These are phyloP conservation scores for Ciona savignyi DNA, from an alignment of 23 tunicate species.

Conservation along the genomic window DNA sequence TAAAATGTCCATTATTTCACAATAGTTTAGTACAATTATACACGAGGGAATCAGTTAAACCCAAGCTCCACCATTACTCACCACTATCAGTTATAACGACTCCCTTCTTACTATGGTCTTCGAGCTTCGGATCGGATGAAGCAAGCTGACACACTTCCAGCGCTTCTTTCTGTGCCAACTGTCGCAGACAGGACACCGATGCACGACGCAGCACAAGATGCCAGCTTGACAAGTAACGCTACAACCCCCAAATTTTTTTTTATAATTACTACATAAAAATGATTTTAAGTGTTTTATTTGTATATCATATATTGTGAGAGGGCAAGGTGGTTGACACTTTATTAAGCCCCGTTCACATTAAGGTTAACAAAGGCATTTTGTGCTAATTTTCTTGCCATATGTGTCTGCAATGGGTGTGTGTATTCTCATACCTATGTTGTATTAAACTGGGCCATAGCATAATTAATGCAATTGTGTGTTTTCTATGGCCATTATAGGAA, in stretches of 20 bases:
- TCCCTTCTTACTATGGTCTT: conserved; percentile 26
- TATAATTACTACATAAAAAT: not conserved
- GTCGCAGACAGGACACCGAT: conserved; percentile 80
- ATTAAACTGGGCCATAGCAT: too few species aligned
- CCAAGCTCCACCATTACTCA: not conserved
- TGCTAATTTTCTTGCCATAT: too few species aligned
- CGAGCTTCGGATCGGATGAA: conserved; percentile 8
- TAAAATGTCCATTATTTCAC: too few species aligned
- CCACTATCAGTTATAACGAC: conserved; percentile 73
- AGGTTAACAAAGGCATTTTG: too few species aligned
- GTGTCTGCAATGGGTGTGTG: too few species aligned
- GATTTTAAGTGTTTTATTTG: not conserved
- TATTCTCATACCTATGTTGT: too few species aligned
- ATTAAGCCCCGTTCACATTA: too few species aligned
- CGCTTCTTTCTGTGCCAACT: conserved; percentile 85
- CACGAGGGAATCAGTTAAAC: too few species aligned
- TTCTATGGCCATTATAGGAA: too few species aligned
- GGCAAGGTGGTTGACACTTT: not conserved
- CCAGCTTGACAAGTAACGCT: conserved; percentile 80
- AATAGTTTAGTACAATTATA: too few species aligned
- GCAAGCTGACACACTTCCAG: conserved; percentile 77
- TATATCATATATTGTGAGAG: not conserved
- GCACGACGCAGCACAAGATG: conserved; percentile 83
- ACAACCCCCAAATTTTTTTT: not conserved
- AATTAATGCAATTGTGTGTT: too few species aligned